Evolutionary conservation across 2,113 vertebrate species (phyloP).

Genomic region (Propithecus coquereli): DNA sequence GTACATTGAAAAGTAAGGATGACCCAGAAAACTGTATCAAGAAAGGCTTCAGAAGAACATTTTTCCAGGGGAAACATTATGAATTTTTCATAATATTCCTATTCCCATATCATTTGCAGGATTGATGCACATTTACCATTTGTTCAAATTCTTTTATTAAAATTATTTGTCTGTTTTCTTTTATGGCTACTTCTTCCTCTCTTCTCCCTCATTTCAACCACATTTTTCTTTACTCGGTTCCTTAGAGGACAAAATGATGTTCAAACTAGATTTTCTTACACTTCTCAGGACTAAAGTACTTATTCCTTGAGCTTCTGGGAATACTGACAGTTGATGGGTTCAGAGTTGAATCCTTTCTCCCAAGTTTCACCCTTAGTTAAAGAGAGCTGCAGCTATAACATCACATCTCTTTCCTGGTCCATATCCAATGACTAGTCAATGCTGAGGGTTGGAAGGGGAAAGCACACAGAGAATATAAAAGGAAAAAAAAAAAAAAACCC

Average conservation of each 20-base stretch:
- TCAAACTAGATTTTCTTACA: not conserved
- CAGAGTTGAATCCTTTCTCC: not conserved
- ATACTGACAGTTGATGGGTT: not conserved
- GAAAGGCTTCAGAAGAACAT: not conserved
- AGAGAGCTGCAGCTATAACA: not conserved
- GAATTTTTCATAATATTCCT: slow-evolving; percentile 4
- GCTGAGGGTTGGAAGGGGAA: too few species aligned
- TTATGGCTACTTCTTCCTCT: not conserved
- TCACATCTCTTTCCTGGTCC: not conserved
- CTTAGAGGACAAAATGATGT: not conserved
- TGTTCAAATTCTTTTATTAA: not conserved
- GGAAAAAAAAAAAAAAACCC: rapidly evolving
- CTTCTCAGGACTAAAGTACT: not conserved
- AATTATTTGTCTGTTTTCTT: not conserved
- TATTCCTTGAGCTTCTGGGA: not conserved
- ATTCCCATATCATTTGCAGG: not conserved
- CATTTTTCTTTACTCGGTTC: not conserved
- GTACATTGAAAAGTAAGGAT: not conserved
- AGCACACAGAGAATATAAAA: not conserved
- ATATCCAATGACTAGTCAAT: not conserved
- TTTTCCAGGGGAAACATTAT: not conserved
- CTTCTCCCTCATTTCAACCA: not conserved
- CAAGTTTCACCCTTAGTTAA: not conserved
- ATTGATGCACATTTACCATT: not conserved
- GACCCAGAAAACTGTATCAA: not conserved